These are phyloP conservation scores for Apostichopus japonicus DNA, from an alignment of 35 echinoderm and acorn worm species.

Conservation along the genomic window DNA sequence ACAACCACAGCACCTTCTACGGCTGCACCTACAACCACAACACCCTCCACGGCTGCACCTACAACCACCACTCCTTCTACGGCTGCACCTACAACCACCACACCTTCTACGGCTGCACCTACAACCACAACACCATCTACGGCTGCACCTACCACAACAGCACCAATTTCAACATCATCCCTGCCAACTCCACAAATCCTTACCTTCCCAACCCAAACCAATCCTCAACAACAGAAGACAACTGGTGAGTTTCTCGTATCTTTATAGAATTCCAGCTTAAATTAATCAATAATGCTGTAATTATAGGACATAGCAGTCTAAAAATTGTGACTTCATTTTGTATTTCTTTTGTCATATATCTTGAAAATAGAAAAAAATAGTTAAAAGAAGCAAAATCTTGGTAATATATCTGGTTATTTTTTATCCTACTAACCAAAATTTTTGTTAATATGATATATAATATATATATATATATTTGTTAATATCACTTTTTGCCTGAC, in stretches of 20 bases:
- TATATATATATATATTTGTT: too few species aligned
- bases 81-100: constrained; percentile 10
- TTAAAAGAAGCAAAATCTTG: too few species aligned
- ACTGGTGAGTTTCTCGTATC: constrained; percentile 12
- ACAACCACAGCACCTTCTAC: neutral
- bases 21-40: neutral
- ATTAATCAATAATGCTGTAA: too few species aligned
- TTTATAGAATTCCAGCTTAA: neutral
- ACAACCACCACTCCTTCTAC: neutral
- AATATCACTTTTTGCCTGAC: too few species aligned
- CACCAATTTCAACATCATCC: neutral
- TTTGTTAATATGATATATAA: too few species aligned
- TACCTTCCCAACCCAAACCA: neutral
- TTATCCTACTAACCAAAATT: too few species aligned
- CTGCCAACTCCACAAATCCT: neutral
- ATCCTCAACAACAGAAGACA: constrained; percentile 13
- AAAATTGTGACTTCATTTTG: too few species aligned
- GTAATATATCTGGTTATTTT: too few species aligned
- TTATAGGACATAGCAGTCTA: too few species aligned
- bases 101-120: neutral
- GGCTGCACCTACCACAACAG: constrained; percentile 3
- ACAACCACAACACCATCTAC: neutral
- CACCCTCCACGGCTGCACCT: neutral
- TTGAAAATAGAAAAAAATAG: too few species aligned
- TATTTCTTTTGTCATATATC: too few species aligned